These are phyloP conservation scores for Thumatha senex DNA, from an alignment of 2,888 invertebrate species.

Conservation along the genomic window DNA sequence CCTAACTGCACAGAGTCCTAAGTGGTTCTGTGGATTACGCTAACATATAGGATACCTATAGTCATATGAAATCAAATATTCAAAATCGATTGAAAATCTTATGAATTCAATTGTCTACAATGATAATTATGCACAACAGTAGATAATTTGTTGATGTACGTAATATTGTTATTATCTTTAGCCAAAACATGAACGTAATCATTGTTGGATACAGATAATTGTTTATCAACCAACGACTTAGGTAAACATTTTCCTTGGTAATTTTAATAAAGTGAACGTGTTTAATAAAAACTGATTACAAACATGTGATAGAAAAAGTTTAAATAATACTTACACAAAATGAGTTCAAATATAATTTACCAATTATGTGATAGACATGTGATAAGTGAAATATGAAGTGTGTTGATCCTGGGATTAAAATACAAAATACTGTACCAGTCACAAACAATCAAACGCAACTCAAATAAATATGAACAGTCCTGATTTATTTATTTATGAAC, in stretches of 20 bases:
- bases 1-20: too few relatives aligned
- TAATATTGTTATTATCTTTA: conserved; percentile 9
- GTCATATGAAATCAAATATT: too few relatives aligned
- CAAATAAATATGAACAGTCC: not conserved
- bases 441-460: too few relatives aligned
- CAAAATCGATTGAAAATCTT: too few relatives aligned
- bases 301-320: not conserved
- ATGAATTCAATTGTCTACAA: not conserved
- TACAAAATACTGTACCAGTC: too few relatives aligned
- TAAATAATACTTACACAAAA: not conserved
- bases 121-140: not conserved
- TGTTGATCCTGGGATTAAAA: too few relatives aligned
- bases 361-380: not conserved
- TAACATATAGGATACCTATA: too few relatives aligned
- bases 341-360: not conserved
- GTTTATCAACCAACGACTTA: conserved; percentile 19
- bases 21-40: too few relatives aligned
- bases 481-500: conserved; percentile 7
- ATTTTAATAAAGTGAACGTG: conserved; percentile 22
- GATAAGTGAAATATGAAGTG: not conserved
- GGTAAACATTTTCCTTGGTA: conserved; percentile 20
- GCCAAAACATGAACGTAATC: conserved; percentile 38
- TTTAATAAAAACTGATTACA: conserved; percentile 1
- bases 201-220: conserved; percentile 23
- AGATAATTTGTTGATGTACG: not conserved